phyloP scores from a whole-genome alignment of 92 coral and sea anemone genomes.

The Virgularia gustaviana region DNA sequence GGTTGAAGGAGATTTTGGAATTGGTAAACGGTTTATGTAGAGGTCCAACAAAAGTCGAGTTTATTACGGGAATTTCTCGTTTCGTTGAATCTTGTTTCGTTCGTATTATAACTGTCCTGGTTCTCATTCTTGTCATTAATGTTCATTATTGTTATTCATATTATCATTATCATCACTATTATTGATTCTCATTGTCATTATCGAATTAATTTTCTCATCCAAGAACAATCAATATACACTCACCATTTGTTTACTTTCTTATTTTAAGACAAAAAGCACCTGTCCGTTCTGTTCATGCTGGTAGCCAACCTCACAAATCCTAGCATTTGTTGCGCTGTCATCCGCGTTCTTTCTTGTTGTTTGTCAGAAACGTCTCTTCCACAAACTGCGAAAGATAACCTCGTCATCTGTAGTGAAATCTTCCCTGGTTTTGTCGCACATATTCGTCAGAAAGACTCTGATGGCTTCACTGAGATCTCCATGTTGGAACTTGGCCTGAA shows the following conservation, averaged over 20 bases:
- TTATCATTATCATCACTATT: not conserved
- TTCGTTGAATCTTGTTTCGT: not conserved
- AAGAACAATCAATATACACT: not conserved
- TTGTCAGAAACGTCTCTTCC: slow-evolving; percentile 66
- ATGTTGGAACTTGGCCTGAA: slow-evolving; percentile 26
- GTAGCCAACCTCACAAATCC: slow-evolving; percentile 57
- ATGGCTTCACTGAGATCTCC: slow-evolving; percentile 34
- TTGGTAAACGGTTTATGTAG: slow-evolving; percentile 66
- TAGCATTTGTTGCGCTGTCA: slow-evolving; percentile 58
- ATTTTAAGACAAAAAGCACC: slow-evolving; percentile 61
- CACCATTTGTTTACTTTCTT: not conserved
- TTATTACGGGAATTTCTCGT: not conserved
- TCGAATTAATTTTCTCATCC: not conserved
- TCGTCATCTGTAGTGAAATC: slow-evolving; percentile 67
- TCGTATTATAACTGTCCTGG: too few relatives aligned
- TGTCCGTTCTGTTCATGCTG: slow-evolving; percentile 64
- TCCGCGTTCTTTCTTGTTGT: slow-evolving; percentile 63
- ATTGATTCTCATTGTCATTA: not conserved
- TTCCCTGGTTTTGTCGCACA: slow-evolving; percentile 67
- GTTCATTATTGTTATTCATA: not conserved
- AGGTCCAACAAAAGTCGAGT: not conserved
- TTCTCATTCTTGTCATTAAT: too few relatives aligned
- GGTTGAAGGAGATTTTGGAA: slow-evolving; percentile 60
- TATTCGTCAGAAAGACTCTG: slow-evolving; percentile 58
- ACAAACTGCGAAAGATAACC: slow-evolving; percentile 61